Base-by-base conservation (phyloP, 2,113 vertebrate genomes). In the Rhinopomastus cyanomelas region DNA sequence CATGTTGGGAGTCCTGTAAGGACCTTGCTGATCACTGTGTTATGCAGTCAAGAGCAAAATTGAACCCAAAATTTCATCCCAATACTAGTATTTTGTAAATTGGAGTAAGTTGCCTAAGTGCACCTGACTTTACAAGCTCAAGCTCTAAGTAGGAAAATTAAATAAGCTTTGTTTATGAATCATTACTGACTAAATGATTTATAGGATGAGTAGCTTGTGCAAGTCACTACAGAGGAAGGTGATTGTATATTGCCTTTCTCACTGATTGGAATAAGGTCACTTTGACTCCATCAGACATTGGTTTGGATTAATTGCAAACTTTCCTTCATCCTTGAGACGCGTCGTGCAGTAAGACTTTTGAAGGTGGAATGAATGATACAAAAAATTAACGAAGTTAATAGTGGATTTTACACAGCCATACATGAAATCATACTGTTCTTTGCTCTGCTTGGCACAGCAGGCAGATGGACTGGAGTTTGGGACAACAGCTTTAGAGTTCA, bases 131-230 rank as follows among this genome's bases (percentile, higher is more conserved):
- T 64, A 46, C 36, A 66, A 30, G 39, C 30, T 64, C 5, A n/a
- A 17, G 60, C 5, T 90, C 20, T 57, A 73, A 56, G 23, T 49
- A 51, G 66, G 34, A 42, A 74, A 65, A 6, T 39, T 56, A 89
- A 93, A 76, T 32, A 32, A 92, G 37, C 36, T 68, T 26, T 37
- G 11, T 91, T 90, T 89, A 81, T 80, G 81, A 76, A 85, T 95
- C 48, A 30, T 51, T 94, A n/a, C 79, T 93, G 79, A 59, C 71
- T 55, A 44, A 75, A 51, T 91, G 36, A 94, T 94, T 93, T 92
- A 90, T 66, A n/a, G 37, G 6, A 46, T 44, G 36, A 22, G 26
- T 16, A 60, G 57, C 51, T 91, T 39, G 52, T 74, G 52, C 15
- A 37, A 66, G 77, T 76, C 37, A 32, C 52, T 69, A 42, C 22